A percentile compares a stretch with the other conserved stretches of the same genome.
Evolutionary conservation across 2,888 invertebrate species (phyloP).

Genomic region (Ecdyonurus torrentis): DNA sequence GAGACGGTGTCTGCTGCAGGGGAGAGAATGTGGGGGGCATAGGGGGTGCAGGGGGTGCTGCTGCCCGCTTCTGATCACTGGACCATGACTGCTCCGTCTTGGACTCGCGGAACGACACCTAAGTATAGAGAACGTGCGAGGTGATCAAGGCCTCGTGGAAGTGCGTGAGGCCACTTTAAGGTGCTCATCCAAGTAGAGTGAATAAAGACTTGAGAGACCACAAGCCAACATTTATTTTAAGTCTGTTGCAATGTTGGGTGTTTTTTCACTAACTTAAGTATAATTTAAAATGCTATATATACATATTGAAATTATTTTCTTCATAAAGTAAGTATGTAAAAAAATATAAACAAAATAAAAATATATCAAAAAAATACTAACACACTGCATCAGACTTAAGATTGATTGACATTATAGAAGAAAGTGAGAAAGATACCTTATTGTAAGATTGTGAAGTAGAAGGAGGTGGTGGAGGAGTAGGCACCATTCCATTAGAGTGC

Average conservation of each 20-base stretch:
- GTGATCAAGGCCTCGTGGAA: too few relatives aligned
- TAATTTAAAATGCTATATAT: too few relatives aligned
- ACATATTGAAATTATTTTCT: too few relatives aligned
- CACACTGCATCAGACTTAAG: too few relatives aligned
- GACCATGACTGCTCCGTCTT: conserved; percentile 26
- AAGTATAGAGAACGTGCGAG: conserved; percentile 13
- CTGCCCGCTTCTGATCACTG: conserved; percentile 21
- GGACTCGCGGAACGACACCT: conserved; percentile 26
- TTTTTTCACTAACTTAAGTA: too few relatives aligned
- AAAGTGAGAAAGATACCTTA: neutral
- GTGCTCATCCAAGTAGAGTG: neutral
- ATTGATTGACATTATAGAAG: too few relatives aligned
- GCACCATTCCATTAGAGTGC: neutral
- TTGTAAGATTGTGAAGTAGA: neutral
- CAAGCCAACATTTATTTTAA: too few relatives aligned
- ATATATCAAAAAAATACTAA: too few relatives aligned
- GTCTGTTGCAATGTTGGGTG: too few relatives aligned
- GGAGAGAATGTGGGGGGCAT: conserved; percentile 20
- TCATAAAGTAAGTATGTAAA: too few relatives aligned
- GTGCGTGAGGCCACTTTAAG: too few relatives aligned
- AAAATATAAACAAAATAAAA: too few relatives aligned
- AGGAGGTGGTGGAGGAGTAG: neutral
- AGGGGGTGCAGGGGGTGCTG: conserved; percentile 19
- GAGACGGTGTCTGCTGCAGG: neutral
- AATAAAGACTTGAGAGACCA: neutral